phyloP scores from a whole-genome alignment of 1,140 invertebrate species.

The Zophobas morio region DNA sequence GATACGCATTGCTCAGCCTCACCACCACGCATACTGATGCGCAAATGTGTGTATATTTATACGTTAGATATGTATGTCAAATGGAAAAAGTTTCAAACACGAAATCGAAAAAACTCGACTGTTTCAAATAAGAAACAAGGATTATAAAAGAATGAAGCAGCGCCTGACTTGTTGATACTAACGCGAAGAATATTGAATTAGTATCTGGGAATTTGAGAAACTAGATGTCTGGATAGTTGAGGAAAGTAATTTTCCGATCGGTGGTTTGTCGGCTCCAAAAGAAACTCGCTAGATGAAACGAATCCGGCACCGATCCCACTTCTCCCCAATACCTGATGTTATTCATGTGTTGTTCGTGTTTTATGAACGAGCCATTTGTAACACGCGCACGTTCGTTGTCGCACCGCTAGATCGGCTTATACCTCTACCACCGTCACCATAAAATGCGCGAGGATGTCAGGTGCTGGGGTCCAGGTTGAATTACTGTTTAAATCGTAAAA shows the following conservation, averaged over 20 bases:
- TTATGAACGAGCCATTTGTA: slow-evolving; percentile 68
- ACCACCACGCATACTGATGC: too few relatives aligned
- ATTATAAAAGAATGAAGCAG: too few relatives aligned
- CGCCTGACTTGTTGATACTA: neutral
- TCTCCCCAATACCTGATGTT: slow-evolving; percentile 60
- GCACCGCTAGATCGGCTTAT: slow-evolving; percentile 63
- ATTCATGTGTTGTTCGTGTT: slow-evolving; percentile 69
- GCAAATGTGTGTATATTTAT: too few relatives aligned
- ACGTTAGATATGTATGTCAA: too few relatives aligned
- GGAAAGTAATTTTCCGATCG: slow-evolving; percentile 21
- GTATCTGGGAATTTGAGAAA: neutral
- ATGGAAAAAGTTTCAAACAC: too few relatives aligned
- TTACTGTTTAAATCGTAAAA: too few relatives aligned
- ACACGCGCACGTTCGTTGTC: slow-evolving; percentile 64
- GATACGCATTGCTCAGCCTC: neutral
- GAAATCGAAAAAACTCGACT: too few relatives aligned
- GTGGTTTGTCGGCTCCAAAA: slow-evolving; percentile 15
- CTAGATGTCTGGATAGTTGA: neutral
- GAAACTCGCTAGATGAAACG: slow-evolving; percentile 29
- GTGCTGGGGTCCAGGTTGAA: slow-evolving; percentile 47
- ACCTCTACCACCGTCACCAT: slow-evolving; percentile 55
- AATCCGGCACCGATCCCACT: slow-evolving; percentile 32
- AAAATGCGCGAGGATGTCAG: slow-evolving; percentile 57
- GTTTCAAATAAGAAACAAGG: too few relatives aligned
- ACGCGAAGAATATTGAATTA: slow-evolving; percentile 5